Percentiles rank a stretch among this genome's conserved stretches.
phyloP scores from a whole-genome alignment of 2,113 vertebrate species.

The Tretioscincus oriximinensis region DNA sequence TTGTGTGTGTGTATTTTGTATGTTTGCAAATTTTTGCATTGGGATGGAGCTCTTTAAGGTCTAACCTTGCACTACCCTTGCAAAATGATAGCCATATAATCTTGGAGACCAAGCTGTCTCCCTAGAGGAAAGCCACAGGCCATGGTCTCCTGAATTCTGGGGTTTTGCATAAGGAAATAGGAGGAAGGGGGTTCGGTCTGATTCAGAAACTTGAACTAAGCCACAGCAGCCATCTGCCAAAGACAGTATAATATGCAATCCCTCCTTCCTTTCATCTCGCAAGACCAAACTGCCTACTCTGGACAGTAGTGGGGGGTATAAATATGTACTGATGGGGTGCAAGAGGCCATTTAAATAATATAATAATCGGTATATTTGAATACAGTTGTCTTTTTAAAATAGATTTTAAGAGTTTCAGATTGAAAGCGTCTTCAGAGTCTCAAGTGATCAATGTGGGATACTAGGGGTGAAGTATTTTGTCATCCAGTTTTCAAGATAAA shows the following conservation, averaged over 20 bases:
- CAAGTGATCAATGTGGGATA: not conserved
- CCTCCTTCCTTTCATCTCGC: slow-evolving; percentile 48
- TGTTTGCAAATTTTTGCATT: no score
- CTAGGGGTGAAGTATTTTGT: not conserved
- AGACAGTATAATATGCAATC: slow-evolving; percentile 71
- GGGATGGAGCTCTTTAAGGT: not conserved
- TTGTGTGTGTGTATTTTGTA: no score
- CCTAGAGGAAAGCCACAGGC: not conserved
- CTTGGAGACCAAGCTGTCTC: not conserved
- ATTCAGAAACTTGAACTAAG: slow-evolving; percentile 40
- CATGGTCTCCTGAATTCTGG: not conserved
- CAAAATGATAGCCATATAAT: slow-evolving; percentile 3
- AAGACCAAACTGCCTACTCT: not conserved
- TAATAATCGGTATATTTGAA: not conserved
- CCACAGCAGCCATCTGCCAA: slow-evolving; percentile 73
- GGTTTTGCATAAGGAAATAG: slow-evolving; percentile 1
- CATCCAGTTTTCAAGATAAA: not conserved
- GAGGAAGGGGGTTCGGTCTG: not conserved
- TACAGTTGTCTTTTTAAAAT: not conserved
- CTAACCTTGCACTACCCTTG: slow-evolving; percentile 20
- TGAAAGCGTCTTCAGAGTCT: slow-evolving; percentile 39
- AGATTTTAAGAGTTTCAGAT: not conserved
- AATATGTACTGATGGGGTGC: not conserved
- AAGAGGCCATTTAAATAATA: not conserved
- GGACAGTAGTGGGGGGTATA: not conserved